Percentiles rank a stretch among this genome's conserved stretches.
Conservation (phyloP, 1,140 invertebrate species). For the Penaeus indicus region DNA sequence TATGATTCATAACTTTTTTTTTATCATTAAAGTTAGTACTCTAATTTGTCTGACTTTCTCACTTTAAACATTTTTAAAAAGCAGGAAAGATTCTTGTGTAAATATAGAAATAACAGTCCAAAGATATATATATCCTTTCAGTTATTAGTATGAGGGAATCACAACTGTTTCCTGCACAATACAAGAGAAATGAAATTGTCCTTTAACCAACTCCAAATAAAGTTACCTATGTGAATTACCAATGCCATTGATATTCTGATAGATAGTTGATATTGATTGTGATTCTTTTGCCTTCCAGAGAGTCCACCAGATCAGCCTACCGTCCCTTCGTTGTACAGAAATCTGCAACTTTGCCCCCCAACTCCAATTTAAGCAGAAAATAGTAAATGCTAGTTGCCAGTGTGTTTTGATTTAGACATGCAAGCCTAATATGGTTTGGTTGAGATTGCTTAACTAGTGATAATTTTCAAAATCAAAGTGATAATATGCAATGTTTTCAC, state of each 20-base stretch:
- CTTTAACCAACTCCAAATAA: neutral
- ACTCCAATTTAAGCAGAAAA: conserved; percentile 68
- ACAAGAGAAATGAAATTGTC: neutral
- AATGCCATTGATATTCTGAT: neutral
- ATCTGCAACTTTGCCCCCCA: conserved; percentile 71
- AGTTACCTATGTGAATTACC: neutral
- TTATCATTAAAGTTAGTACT: too few relatives aligned
- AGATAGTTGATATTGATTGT: conserved; percentile 17
- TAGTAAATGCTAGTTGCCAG: neutral
- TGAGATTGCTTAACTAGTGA: too few relatives aligned
- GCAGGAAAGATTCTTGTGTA: too few relatives aligned
- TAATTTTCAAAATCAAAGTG: too few relatives aligned
- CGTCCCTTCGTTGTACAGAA: conserved; percentile 70
- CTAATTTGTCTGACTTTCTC: too few relatives aligned
- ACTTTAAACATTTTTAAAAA: too few relatives aligned
- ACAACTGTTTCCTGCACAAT: neutral
- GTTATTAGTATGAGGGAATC: neutral
- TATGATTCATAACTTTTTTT: too few relatives aligned
- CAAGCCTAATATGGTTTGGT: too few relatives aligned
- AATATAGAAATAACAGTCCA: too few relatives aligned
- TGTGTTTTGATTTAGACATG: neutral
- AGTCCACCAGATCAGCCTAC: conserved; percentile 67
- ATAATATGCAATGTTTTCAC: too few relatives aligned
- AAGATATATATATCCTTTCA: too few relatives aligned
- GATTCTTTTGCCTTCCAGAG: conserved; percentile 61